Evolutionary conservation across 2,888 invertebrate species (phyloP).

Genomic region (Agrochola macilenta): DNA sequence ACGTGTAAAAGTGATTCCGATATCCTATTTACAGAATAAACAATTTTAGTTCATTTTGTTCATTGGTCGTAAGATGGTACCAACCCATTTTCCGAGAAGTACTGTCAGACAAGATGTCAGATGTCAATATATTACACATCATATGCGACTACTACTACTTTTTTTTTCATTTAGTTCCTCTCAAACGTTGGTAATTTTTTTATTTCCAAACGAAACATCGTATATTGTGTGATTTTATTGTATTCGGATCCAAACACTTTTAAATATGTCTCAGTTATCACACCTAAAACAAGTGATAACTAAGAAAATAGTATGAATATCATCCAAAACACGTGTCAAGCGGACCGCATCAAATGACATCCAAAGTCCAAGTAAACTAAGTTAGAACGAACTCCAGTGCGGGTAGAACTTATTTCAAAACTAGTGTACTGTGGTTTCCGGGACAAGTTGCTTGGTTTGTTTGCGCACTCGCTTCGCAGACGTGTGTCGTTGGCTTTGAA

Average conservation of each 20-base stretch:
- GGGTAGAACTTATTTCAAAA: slow-evolving; percentile 64
- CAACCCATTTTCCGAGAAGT: no score
- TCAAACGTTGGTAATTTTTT: no score
- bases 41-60: no score
- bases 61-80: no score
- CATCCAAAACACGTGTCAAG: slow-evolving; percentile 50
- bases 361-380: slow-evolving; percentile 62
- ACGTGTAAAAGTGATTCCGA: no score
- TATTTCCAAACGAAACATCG: no score
- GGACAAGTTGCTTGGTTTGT: slow-evolving; percentile 68
- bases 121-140: no score
- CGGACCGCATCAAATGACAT: slow-evolving; percentile 57
- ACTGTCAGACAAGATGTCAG: no score
- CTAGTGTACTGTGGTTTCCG: slow-evolving; percentile 64
- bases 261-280: background rate
- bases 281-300: background rate
- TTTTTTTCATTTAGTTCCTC: no score
- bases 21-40: no score
- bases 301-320: background rate
- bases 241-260: no score
- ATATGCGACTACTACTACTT: no score
- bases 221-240: background rate
- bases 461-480: slow-evolving; percentile 63
- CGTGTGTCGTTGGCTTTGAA: slow-evolving; percentile 63
- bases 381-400: slow-evolving; percentile 62